Base-by-base conservation (phyloP, 2,888 invertebrate species). In the Lysandra coridon region DNA sequence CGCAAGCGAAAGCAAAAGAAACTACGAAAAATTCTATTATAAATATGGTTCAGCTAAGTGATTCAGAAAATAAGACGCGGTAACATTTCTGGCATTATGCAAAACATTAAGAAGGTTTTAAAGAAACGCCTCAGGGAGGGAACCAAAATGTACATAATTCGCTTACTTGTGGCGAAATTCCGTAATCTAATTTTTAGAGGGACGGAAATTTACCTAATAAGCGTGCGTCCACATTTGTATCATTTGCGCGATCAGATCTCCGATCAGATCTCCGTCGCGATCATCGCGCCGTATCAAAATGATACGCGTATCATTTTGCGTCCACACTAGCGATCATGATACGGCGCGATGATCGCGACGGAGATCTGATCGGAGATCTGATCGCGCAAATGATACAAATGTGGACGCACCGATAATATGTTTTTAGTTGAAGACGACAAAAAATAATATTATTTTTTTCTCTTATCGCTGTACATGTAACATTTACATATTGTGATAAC, bases 181-280 rank as follows among this genome's bases (percentile, higher is more conserved):
- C 12, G 69, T 69, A 69, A 69, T 69, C 69, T 5, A 69, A 69
- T 69, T 69, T 69, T 69, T 17, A 14, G 33, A 37, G 69, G 69
- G 69, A 37, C 69, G 10, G 33, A 69, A 30, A 33, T 69, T 37
- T 69, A 5, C 33, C 14, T 69, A 33, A 69, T 69, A 23, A 23
- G 23, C 23, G 23, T 23, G 23, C 23, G 23, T 23, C 23, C 23
- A 23, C 23, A 23, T 23, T 23, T 23, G 23, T 23, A 23, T 23
- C 23, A 23, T 23, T 23, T 23, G 23, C 23, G 23, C 23, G 23
- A 23, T 23, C 23, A 23, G 23, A 23, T 23, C 23, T 23, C 23
- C 23, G 23, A 23, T 23, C 23, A 23, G 23, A 23, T 23, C 23
- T 23, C 23, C 23, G 23, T 23, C 23, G 23, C 23, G 23, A 23